Conservation (phyloP, 2,797 vertebrate species). For the Fistularia commersonii region DNA sequence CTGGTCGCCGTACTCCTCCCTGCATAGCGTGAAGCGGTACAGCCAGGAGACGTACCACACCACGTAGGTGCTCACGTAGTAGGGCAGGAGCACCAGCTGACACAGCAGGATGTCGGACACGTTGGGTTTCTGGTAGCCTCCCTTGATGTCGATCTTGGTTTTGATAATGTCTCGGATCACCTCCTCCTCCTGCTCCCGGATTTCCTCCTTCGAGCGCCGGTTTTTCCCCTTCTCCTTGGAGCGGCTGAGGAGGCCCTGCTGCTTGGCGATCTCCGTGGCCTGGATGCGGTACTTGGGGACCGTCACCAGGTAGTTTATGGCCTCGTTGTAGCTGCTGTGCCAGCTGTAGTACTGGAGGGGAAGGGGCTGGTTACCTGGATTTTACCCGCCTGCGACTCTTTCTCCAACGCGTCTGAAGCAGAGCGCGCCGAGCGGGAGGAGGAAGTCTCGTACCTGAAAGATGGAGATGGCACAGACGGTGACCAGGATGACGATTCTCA, state of each 20-base stretch:
- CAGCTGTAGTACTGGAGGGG: conserved; percentile 90
- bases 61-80: conserved; percentile 82
- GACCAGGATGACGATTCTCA: conserved; percentile 88
- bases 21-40: conserved; percentile 87
- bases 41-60: conserved; percentile 87
- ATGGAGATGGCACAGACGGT: conserved; percentile 89
- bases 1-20: conserved; percentile 86
- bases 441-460: conserved; percentile 90
- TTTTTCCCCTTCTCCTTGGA: conserved; percentile 92
- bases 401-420: not conserved
- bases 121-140: conserved; percentile 94
- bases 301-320: conserved; percentile 91
- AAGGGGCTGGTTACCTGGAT: not conserved
- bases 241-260: conserved; percentile 90
- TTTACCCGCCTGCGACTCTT: not conserved
- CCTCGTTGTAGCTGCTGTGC: conserved; percentile 96
- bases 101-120: conserved; percentile 90
- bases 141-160: conserved; percentile 97
- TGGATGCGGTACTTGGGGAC: conserved; percentile 96
- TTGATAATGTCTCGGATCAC: conserved; percentile 96
- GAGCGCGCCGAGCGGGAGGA: not conserved
- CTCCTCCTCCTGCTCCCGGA: conserved; percentile 92
- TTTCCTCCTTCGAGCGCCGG: conserved; percentile 91
- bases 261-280: conserved; percentile 89
- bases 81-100: conserved; percentile 86